Evolutionary conservation across 2,888 invertebrate genomes (phyloP).

Genomic region (Drosophila nr. fundita): DNA sequence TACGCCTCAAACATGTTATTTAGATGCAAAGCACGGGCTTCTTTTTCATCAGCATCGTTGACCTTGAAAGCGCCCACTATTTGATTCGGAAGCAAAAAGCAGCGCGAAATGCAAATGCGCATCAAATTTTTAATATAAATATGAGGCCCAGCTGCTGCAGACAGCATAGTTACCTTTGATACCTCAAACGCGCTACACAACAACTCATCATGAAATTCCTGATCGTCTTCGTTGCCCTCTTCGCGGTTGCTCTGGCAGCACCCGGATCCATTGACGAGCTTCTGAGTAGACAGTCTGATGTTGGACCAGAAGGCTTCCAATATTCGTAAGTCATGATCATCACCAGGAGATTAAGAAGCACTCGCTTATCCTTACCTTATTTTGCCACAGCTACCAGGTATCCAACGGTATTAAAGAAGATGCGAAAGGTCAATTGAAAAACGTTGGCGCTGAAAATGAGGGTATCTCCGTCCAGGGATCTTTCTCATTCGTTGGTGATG

Average conservation of each 20-base stretch:
- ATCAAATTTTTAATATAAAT: slow-evolving; percentile 23
- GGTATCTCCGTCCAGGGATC: slow-evolving; percentile 70
- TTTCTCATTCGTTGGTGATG: slow-evolving; percentile 60
- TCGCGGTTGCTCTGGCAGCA: slow-evolving; percentile 65
- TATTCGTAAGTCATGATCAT: slow-evolving; percentile 67
- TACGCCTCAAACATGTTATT: slow-evolving; percentile 9
- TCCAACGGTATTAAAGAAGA: slow-evolving; percentile 61
- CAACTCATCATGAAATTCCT: slow-evolving; percentile 59
- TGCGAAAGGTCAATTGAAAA: slow-evolving; percentile 24
- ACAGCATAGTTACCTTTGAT: slow-evolving; percentile 34
- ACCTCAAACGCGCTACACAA: slow-evolving; percentile 25
- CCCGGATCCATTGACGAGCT: slow-evolving; percentile 1
- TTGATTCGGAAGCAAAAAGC: slow-evolving; percentile 1
- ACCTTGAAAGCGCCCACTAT: slow-evolving; percentile 19
- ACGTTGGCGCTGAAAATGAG: slow-evolving; percentile 62
- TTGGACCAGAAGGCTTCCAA: slow-evolving; percentile 81
- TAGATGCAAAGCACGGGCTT: neutral
- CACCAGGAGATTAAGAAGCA: no score
- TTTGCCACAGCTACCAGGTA: slow-evolving; percentile 46
- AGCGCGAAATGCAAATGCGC: slow-evolving; percentile 17
- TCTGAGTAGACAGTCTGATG: no score
- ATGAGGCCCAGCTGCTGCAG: neutral
- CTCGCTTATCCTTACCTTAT: slow-evolving; percentile 17
- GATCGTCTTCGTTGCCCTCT: slow-evolving; percentile 64
- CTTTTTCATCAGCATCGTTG: slow-evolving; percentile 10